These are phyloP conservation scores for Rhinopomastus cyanomelas DNA, from an alignment of 2,113 vertebrate genomes.

Conservation along the genomic window DNA sequence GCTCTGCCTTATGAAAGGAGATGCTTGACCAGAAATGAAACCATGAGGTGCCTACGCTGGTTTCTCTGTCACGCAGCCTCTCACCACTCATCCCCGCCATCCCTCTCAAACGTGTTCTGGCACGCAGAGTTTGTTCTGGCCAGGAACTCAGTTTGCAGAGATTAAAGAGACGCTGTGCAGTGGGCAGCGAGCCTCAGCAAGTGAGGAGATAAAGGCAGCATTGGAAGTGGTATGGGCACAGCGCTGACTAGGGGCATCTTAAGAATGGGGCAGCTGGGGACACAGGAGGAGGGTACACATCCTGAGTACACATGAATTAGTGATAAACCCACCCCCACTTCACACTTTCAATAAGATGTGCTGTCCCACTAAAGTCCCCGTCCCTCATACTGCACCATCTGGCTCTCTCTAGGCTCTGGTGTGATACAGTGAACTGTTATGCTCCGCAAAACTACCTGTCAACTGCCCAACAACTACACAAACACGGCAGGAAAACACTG, in stretches of 20 bases:
- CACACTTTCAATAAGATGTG: neutral
- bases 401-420: neutral
- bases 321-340: neutral
- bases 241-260: accelerated
- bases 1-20: neutral
- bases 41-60: accelerated
- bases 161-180: neutral
- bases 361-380: neutral
- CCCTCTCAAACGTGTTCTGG: neutral
- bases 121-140: constrained; percentile 28
- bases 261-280: neutral
- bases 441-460: constrained; percentile 26
- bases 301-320: neutral
- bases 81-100: neutral
- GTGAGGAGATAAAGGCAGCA: constrained; percentile 10
- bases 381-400: neutral
- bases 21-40: neutral
- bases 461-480: constrained; percentile 21
- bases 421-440: constrained; percentile 38
- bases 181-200: neutral
- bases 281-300: neutral
- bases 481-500: constrained; percentile 42
- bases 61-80: neutral
- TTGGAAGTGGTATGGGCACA: neutral
- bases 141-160: neutral